Evolutionary conservation across 2,888 invertebrate species (phyloP).

Genomic region (Zygothrica quintamaculata): DNA sequence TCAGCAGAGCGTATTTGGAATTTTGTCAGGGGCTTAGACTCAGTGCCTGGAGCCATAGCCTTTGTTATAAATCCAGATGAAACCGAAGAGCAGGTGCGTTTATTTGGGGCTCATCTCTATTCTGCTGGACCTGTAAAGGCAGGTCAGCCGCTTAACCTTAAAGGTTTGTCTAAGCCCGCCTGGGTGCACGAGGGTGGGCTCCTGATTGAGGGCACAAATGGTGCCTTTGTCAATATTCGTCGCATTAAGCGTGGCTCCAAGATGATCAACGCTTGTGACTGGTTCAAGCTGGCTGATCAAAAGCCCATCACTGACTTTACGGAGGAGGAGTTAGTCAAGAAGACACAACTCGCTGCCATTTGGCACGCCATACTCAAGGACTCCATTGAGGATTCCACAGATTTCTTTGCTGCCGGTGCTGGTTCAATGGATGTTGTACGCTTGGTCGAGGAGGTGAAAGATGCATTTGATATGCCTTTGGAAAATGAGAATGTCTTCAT

Average conservation of each 20-base stretch:
- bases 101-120: slow-evolving; percentile 90
- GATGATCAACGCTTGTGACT: slow-evolving; percentile 92
- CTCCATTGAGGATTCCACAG: slow-evolving; percentile 91
- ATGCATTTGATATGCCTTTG: slow-evolving; percentile 90
- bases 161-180: slow-evolving; percentile 87
- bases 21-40: slow-evolving; percentile 96
- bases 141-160: slow-evolving; percentile 86
- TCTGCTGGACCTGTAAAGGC: slow-evolving; percentile 84
- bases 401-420: slow-evolving; percentile 98
- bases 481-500: slow-evolving; percentile 97
- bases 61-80: slow-evolving; percentile 84
- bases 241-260: slow-evolving; percentile 91
- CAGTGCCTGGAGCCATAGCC: slow-evolving; percentile 96
- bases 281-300: slow-evolving; percentile 87
- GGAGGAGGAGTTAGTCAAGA: slow-evolving; percentile 89
- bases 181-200: slow-evolving; percentile 92
- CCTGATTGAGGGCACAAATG: slow-evolving; percentile 92
- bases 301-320: slow-evolving; percentile 87
- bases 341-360: slow-evolving; percentile 88
- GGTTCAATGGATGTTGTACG: slow-evolving; percentile 98
- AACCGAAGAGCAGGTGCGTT: slow-evolving; percentile 87
- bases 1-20: slow-evolving; percentile 92
- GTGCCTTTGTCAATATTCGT: slow-evolving; percentile 90
- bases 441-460: slow-evolving; percentile 96
- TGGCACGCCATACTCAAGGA: slow-evolving; percentile 94